These are phyloP conservation scores for Acrossocheilus wenchowensis DNA, from an alignment of 2,797 vertebrate genomes.

Conservation along the genomic window DNA sequence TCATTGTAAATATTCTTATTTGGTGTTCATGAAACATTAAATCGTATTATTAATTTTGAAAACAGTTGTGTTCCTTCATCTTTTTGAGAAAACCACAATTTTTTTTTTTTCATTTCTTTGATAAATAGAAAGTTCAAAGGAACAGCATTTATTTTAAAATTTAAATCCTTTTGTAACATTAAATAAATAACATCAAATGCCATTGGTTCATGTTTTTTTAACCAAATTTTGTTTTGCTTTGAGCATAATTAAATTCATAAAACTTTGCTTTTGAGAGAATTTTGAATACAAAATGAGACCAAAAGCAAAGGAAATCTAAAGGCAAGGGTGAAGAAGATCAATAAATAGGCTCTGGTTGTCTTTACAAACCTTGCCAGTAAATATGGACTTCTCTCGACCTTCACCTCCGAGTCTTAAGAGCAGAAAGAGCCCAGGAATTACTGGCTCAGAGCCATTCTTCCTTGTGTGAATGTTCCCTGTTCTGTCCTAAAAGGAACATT, in stretches of 20 bases:
- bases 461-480: slow-evolving; percentile 13
- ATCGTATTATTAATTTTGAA: too few species aligned
- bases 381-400: slow-evolving; percentile 32
- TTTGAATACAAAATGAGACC: background rate
- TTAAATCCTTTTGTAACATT: background rate
- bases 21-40: background rate
- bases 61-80: background rate
- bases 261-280: background rate
- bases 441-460: slow-evolving; percentile 19
- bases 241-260: background rate
- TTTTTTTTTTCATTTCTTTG: accelerated
- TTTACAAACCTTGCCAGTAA: slow-evolving; percentile 35
- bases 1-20: background rate
- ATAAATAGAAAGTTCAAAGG: too few species aligned
- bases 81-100: background rate
- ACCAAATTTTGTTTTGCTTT: background rate
- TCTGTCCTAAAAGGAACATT: slow-evolving; percentile 39
- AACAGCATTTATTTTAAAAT: background rate
- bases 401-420: slow-evolving; percentile 19
- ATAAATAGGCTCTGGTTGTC: slow-evolving; percentile 18
- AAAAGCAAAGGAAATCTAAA: background rate
- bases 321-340: slow-evolving; percentile 27
- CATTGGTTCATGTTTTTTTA: background rate
- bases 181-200: background rate
- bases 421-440: slow-evolving; percentile 10